Conservation (phyloP, 1,140 invertebrate species). For the Elymnias hypermnestra region DNA sequence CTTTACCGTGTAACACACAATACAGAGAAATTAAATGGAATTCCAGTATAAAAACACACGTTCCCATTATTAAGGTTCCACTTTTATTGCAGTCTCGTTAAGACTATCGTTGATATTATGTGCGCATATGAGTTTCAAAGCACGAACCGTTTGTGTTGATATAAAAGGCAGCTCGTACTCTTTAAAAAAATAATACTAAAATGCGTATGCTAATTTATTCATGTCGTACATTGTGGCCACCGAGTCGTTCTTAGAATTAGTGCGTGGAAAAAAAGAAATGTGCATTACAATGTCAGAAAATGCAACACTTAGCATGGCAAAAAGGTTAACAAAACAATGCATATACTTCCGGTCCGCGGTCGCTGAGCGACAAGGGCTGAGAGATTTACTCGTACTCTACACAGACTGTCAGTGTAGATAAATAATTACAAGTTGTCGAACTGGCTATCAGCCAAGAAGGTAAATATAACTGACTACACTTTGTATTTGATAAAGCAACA, state of each 20-base stretch:
- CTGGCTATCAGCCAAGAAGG: conserved; percentile 38
- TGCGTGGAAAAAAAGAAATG: conserved; percentile 22
- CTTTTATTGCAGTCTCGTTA: conserved; percentile 3
- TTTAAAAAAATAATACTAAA: conserved; percentile 7
- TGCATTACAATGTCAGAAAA: conserved; percentile 30
- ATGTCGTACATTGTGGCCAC: conserved; percentile 9
- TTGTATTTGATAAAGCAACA: conserved; percentile 2
- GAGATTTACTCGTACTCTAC: conserved; percentile 36
- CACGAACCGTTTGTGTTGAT: neutral
- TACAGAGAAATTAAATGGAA: conserved; percentile 12
- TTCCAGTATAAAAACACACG: conserved; percentile 8
- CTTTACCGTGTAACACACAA: conserved; percentile 6
- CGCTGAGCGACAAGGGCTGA: conserved; percentile 25
- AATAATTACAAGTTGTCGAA: conserved; percentile 43
- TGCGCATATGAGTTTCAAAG: neutral
- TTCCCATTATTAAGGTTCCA: conserved; percentile 8
- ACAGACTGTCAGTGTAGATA: conserved; percentile 35
- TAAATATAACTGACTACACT: conserved; percentile 7
- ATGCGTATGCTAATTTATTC: conserved; percentile 13
- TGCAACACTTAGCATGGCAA: conserved; percentile 24
- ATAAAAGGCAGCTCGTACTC: neutral
- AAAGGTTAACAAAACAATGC: conserved; percentile 57
- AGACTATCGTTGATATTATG: neutral
- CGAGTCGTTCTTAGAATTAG: conserved; percentile 21
- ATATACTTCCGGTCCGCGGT: conserved; percentile 49